Percentiles rank a stretch among this genome's conserved stretches.
Evolutionary conservation across 2,888 invertebrate species (phyloP).

Genomic region (Lingula anatina): DNA sequence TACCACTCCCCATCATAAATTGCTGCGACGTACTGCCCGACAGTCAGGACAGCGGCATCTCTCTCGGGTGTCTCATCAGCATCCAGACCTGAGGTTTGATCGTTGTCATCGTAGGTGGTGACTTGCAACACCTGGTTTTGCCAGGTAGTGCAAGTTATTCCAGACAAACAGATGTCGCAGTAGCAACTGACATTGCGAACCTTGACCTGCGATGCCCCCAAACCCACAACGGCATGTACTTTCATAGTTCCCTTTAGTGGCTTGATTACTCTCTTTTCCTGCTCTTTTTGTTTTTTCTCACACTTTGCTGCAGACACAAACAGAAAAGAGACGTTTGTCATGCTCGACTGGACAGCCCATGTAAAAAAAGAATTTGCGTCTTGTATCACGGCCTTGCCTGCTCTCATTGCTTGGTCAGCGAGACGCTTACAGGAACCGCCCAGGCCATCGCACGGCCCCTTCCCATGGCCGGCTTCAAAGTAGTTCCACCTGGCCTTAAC

Average conservation of each 20-base stretch:
- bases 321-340: neutral
- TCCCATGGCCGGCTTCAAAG: constrained; percentile 15
- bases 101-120: constrained; percentile 4
- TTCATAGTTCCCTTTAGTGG: neutral
- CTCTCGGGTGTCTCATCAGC: neutral
- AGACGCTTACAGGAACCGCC: constrained; percentile 13
- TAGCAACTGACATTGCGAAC: constrained; percentile 6
- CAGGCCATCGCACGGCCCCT: constrained; percentile 15
- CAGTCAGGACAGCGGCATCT: neutral
- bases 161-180: constrained; percentile 3
- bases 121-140: constrained; percentile 1
- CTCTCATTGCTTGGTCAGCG: constrained; percentile 13
- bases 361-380: constrained; percentile 7
- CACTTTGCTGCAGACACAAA: neutral
- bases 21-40: constrained; percentile 4
- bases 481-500: constrained; percentile 16
- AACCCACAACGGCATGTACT: too few relatives aligned
- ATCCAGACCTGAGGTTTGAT: neutral
- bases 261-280: neutral
- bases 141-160: constrained; percentile 2
- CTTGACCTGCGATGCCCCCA: neutral
- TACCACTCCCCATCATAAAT: constrained; percentile 2
- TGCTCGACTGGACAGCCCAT: constrained; percentile 1
- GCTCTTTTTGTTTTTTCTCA: neutral
- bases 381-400: constrained; percentile 8